phyloP scores from a whole-genome alignment of 2,888 invertebrate species.

The Apeira syringaria region DNA sequence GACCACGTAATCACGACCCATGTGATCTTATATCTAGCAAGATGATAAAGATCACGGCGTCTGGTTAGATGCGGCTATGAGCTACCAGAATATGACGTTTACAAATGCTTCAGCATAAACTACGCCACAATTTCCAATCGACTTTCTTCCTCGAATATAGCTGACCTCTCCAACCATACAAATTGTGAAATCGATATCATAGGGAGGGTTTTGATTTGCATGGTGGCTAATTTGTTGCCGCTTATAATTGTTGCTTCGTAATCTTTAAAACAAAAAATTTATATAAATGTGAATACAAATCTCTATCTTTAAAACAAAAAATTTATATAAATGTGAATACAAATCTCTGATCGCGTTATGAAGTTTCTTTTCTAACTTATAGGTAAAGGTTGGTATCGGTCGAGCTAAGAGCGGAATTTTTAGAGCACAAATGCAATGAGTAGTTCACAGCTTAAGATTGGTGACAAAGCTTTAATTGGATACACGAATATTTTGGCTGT shows the following conservation, averaged over 20 bases:
- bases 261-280: constrained; percentile 18
- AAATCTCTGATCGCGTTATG: constrained; percentile 16
- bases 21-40: not conserved
- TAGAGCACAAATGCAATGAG: constrained; percentile 11
- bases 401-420: constrained; percentile 16
- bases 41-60: constrained; percentile 3
- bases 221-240: constrained; percentile 32
- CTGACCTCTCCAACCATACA: constrained; percentile 54
- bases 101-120: constrained; percentile 64
- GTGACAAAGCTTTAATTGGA: constrained; percentile 11
- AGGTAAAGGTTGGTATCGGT: constrained; percentile 14
- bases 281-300: constrained; percentile 16
- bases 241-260: constrained; percentile 13
- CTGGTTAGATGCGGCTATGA: constrained; percentile 38
- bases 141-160: constrained; percentile 62
- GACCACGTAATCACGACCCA: constrained; percentile 42
- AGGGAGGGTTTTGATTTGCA: constrained; percentile 58
- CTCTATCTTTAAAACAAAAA: constrained; percentile 14
- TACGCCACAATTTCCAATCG: constrained; percentile 71
- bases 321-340: constrained; percentile 13
- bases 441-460: constrained; percentile 13
- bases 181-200: constrained; percentile 58
- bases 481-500: too few species aligned
- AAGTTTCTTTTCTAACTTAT: constrained; percentile 26
- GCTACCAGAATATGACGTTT: constrained; percentile 63